These are phyloP conservation scores for Papilio demoleus DNA, from an alignment of 2,888 invertebrate genomes.

Conservation along the genomic window DNA sequence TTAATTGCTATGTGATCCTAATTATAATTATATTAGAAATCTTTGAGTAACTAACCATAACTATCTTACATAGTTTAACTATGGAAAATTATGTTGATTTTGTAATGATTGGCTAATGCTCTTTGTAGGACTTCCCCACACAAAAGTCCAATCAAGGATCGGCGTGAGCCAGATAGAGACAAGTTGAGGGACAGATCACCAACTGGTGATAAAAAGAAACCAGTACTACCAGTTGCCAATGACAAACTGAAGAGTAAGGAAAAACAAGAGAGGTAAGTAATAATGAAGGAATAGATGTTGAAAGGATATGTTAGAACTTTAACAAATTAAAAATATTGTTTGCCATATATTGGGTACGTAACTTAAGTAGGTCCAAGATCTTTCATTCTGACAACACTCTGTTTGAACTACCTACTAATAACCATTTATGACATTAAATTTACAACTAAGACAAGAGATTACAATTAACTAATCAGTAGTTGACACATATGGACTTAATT, in stretches of 20 bases:
- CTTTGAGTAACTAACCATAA: neutral
- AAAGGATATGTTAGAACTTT: too few species aligned
- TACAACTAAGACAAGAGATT: too few species aligned
- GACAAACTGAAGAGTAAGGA: constrained; percentile 77
- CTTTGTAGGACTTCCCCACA: constrained; percentile 68
- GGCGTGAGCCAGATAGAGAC: constrained; percentile 75
- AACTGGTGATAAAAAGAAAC: constrained; percentile 74
- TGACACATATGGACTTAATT: too few species aligned
- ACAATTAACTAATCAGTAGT: too few species aligned
- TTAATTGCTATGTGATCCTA: neutral
- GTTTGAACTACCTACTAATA: too few species aligned
- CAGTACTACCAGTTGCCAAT: constrained; percentile 59
- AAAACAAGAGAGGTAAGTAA: constrained; percentile 71
- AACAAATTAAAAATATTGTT: too few species aligned
- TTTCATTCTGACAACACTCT: too few species aligned
- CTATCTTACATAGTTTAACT: neutral
- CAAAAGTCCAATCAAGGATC: constrained; percentile 77
- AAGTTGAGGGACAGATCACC: constrained; percentile 77
- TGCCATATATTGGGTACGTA: too few species aligned
- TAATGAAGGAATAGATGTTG: too few species aligned
- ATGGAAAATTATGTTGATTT: neutral
- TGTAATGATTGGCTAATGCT: neutral
- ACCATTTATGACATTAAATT: too few species aligned
- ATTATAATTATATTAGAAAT: too few species aligned
- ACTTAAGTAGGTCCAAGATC: too few species aligned